Conservation (phyloP, 35 echinoderm and acorn worm species). For the Ophioderma brevispina region DNA sequence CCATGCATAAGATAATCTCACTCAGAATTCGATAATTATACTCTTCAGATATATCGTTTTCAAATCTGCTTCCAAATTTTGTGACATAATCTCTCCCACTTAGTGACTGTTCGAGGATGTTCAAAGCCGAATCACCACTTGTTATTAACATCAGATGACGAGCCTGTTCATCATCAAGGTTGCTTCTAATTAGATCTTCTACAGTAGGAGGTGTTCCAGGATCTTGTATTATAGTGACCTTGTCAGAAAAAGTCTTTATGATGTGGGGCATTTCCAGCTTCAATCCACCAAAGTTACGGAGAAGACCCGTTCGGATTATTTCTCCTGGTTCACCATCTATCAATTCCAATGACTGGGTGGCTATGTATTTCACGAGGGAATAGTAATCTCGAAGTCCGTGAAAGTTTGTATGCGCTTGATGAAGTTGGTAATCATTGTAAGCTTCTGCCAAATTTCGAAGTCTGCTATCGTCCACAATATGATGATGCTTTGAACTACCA, state of each 20-base stretch:
- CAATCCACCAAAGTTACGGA: constrained; percentile 44
- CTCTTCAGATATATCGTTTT: constrained; percentile 34
- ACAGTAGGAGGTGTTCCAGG: background rate
- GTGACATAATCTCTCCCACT: background rate
- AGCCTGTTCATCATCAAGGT: constrained; percentile 23
- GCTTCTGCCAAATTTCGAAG: constrained; percentile 8
- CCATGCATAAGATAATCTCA: constrained; percentile 45
- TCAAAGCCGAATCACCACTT: constrained; percentile 38
- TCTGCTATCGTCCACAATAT: background rate
- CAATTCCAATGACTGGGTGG: background rate
- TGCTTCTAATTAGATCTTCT: constrained; percentile 17
- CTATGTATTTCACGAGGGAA: constrained; percentile 29
- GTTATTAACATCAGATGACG: constrained; percentile 44
- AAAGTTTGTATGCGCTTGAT: background rate
- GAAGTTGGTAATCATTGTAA: constrained; percentile 6
- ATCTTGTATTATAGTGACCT: background rate
- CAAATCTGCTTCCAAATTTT: constrained; percentile 33
- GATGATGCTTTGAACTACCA: background rate
- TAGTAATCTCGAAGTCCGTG: constrained; percentile 51
- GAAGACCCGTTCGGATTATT: background rate
- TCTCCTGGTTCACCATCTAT: background rate
- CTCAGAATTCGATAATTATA: constrained; percentile 37
- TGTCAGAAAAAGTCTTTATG: constrained; percentile 26
- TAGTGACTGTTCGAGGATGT: constrained; percentile 19
- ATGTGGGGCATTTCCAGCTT: constrained; percentile 6